A percentile compares a stretch with the other conserved stretches of the same genome.
Evolutionary conservation across 1,140 invertebrate species (phyloP).

Genomic region (Cydia amplana): DNA sequence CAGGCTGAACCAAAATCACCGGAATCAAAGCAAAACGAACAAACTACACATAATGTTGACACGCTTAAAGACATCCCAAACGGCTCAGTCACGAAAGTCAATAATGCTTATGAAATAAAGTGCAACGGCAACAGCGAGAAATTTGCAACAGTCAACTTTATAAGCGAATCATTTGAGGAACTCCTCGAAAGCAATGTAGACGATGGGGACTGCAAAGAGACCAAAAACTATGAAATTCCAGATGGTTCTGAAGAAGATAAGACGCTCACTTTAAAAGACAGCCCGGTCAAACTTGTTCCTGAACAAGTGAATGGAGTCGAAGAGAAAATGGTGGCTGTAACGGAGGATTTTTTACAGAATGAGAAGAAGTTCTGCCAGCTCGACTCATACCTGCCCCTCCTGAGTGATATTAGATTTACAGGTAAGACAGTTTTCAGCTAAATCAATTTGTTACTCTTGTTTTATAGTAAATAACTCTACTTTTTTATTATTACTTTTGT

Average conservation of each 20-base stretch:
- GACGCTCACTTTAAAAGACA: conserved; percentile 33
- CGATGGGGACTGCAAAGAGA: conserved; percentile 52
- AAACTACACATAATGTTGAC: conserved; percentile 40
- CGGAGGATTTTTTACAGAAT: conserved; percentile 70
- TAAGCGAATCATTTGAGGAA: conserved; percentile 71
- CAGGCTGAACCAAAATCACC: conserved; percentile 1
- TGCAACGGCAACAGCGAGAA: conserved; percentile 59
- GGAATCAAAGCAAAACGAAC: conserved; percentile 5
- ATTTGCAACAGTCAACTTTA: conserved; percentile 68
- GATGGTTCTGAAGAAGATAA: conserved; percentile 21
- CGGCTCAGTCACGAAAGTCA: background rate
- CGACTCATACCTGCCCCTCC: conserved; percentile 61
- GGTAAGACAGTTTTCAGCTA: conserved; percentile 44
- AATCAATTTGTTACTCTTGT: background rate
- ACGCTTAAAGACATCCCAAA: background rate
- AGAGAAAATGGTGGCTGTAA: conserved; percentile 53
- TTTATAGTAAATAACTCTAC: background rate
- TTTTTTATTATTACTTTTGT: background rate
- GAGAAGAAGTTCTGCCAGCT: conserved; percentile 70
- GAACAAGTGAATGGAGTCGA: conserved; percentile 49
- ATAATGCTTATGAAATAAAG: conserved; percentile 4
- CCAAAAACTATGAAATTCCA: conserved; percentile 33
- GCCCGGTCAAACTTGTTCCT: conserved; percentile 30
- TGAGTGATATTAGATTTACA: conserved; percentile 76
- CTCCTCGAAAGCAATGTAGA: conserved; percentile 71